Percentiles rank a stretch among this genome's conserved stretches.
Conservation (phyloP, 2,888 invertebrate genomes). For the Anorthoa munda region DNA sequence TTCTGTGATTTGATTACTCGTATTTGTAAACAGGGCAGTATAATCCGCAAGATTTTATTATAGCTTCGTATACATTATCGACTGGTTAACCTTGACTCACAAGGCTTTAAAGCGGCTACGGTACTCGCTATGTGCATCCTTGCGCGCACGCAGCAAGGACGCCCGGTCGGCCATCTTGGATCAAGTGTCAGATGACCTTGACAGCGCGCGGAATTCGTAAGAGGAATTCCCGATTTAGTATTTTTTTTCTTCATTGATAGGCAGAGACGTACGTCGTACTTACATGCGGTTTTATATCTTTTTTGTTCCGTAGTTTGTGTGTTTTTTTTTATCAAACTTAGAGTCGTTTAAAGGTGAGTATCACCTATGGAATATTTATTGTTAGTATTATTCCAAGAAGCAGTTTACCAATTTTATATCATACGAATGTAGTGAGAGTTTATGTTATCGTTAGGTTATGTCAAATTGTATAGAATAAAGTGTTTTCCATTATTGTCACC, state of each 20-base stretch:
- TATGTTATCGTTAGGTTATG: too few species aligned
- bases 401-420: background rate
- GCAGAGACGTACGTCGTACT: background rate
- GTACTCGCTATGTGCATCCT: conserved; percentile 52
- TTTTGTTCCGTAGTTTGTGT: background rate
- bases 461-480: too few species aligned
- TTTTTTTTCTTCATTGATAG: conserved; percentile 29
- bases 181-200: conserved; percentile 67
- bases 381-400: conserved; percentile 12
- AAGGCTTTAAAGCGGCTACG: conserved; percentile 53
- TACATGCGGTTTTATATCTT: background rate
- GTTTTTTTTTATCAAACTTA: background rate
- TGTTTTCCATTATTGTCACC: too few species aligned
- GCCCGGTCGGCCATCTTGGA: conserved; percentile 66
- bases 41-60: conserved; percentile 8
- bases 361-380: conserved; percentile 6
- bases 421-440: conserved; percentile 5
- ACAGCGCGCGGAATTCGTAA: conserved; percentile 65
- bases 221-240: conserved; percentile 56
- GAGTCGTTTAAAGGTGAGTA: background rate
- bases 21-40: background rate
- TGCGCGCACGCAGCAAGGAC: conserved; percentile 63
- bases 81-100: conserved; percentile 60
- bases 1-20: background rate
- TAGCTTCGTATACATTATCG: background rate